Base-by-base conservation (phyloP, 2,113 vertebrate species). In the Vireo altiloquus region DNA sequence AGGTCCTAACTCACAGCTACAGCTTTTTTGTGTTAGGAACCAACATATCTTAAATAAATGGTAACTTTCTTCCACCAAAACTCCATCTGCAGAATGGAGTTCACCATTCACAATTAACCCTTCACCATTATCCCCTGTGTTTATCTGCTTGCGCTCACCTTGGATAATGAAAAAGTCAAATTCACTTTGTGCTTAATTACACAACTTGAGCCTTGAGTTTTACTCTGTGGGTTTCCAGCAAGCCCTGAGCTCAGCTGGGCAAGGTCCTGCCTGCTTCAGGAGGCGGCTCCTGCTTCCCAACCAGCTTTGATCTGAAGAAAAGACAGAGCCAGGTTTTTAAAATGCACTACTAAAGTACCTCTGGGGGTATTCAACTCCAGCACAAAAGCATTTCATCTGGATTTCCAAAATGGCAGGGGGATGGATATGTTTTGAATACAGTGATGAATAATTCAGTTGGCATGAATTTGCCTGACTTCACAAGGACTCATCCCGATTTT, bases 391-490 rank as follows among this genome's bases (percentile, higher is more conserved):
- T 89, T 91, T 89, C n/a, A 44, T 82, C 69, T 60, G 64, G 60
- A 84, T 94, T 94, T 92, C 81, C 78, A 75, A 7, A 86, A 59
- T 44, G 71, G 68, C 89, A 92, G 64, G 72, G 37, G 57, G 57
- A 57, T 49, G 50, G 50, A 49, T 69, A 28, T 77, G 59, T 81
- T 94, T 83, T 19, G 6, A 60, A 65, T 23, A 44, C 22, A 66
- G 31, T 11, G 10, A 80, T 82, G 76, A 94, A 92, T 91, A 91
- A 89, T 95, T 89, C 74, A 71, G n/a, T 68, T 84, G 79, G 63
- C 70, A 16, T 47, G 22, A 53, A 65, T 85, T 68, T 93, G 44
- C 82, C 49, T 61, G 49, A 76, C 49, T 94, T 93, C 53, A 37
- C 19, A 85, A 64, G 66, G 37, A 44, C 74, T 71, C 5, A 1